Evolutionary conservation across 2,797 vertebrate species (phyloP), one percentile per base, ranked within the genome.

Genomic region (Xyrichtys novacula): DNA sequence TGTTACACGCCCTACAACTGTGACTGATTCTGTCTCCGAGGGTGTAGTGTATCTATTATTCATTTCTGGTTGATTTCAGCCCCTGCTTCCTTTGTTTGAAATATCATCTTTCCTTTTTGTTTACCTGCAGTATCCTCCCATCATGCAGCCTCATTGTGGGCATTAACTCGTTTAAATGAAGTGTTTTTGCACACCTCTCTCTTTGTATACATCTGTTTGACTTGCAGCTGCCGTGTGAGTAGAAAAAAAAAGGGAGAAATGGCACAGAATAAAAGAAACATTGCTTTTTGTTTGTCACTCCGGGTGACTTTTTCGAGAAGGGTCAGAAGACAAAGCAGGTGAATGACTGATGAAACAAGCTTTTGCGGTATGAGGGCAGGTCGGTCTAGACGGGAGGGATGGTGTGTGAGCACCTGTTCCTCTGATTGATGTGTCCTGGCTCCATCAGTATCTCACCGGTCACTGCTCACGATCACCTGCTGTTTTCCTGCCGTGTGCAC

Each of bases 371-470:
- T 0, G 54, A 83, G 60, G 64, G 52, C 80, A 47, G 40, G 63
- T 22, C 46, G 84, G 82, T 78, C 83, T 71, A 72, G 60, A 70
- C 16, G 29, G 64, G 77, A 72, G 67, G 81, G 83, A 72, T 42
- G 0, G 58, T 1, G 31, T 50, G 61, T 43, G 49, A 76, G 71
- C 86, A 87, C 73, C 85, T 85, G 83, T 73, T 85, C 71, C 38
- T 71, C 65, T 85, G 80, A 89, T 68, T 84, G 84, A 88, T 86
- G 85, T 60, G 81, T 82, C 63, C 64, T 76, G 76, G 68, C 83
- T 82, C 73, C 40, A 65, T 71, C 68, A 44, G 59, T 46, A 29
- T 75, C 74, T 76, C 81, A 59, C 69, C 25, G 73, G 59, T 78
- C 80, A 67, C 75, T 62, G 74, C 57, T 67, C 43, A 6, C 19